These are phyloP conservation scores for Heterocephalus glaber DNA, from an alignment of 2,113 vertebrate genomes.

Conservation along the genomic window DNA sequence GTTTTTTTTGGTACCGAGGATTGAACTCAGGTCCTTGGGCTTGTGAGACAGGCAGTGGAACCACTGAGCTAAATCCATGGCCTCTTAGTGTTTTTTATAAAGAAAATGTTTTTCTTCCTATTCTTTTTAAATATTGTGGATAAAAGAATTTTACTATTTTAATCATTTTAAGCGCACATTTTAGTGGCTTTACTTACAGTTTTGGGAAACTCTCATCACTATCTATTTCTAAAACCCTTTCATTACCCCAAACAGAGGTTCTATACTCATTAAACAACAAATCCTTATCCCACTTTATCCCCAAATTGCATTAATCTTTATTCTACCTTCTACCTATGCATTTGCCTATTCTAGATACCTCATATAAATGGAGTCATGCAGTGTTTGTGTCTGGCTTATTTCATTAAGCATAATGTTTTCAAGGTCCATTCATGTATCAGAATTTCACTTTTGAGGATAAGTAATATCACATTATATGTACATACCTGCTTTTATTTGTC, in stretches of 20 bases:
- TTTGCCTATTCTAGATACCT: background rate
- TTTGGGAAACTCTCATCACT: background rate
- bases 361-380: background rate
- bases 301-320: background rate
- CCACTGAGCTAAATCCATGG: no score
- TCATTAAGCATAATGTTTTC: slow-evolving; percentile 2
- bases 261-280: background rate
- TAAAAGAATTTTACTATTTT: background rate
- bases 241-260: background rate
- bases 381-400: background rate
- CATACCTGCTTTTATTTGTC: background rate
- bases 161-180: background rate
- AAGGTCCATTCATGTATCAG: background rate
- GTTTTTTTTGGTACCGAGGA: no score
- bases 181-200: background rate
- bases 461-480: background rate
- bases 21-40: no score
- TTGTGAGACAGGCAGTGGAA: no score
- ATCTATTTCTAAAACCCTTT: background rate
- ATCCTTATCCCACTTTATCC: background rate
- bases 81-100: no score
- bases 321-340: background rate
- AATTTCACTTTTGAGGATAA: background rate
- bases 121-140: background rate
- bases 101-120: background rate